These are phyloP conservation scores for Condylura cristata DNA, from an alignment of 2,113 vertebrate genomes.

Conservation along the genomic window DNA sequence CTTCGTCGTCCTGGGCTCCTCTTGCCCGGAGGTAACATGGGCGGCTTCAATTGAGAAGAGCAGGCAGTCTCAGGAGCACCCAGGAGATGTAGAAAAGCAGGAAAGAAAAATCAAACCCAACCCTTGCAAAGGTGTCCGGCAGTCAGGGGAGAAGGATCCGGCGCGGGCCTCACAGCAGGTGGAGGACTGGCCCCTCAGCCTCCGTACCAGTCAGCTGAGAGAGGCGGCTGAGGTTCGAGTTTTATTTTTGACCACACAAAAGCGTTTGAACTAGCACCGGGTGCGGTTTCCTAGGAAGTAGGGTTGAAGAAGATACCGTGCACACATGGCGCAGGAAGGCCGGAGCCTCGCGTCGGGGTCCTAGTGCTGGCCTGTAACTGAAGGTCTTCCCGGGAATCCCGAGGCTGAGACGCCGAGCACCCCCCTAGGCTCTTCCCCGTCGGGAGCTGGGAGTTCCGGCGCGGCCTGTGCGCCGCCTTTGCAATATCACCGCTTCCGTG, in stretches of 20 bases:
- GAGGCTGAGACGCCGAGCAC: not conserved
- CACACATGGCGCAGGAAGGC: accelerated
- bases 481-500: conserved; percentile 84
- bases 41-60: conserved; percentile 61
- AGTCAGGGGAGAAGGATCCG: conserved; percentile 79
- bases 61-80: not conserved
- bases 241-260: not conserved
- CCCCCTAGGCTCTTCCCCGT: not conserved
- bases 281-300: not conserved
- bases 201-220: not conserved
- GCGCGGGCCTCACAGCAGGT: not conserved
- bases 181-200: not conserved
- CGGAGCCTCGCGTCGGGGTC: not conserved
- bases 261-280: not conserved
- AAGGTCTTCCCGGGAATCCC: not conserved
- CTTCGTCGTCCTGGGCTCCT: conserved; percentile 76
- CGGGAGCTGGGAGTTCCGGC: not conserved
- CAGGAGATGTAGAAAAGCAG: not conserved
- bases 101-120: not conserved
- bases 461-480: not conserved
- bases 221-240: not conserved
- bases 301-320: not conserved
- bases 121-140: conserved; percentile 57
- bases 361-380: accelerated
- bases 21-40: conserved; percentile 78